phyloP scores from a whole-genome alignment of 1,140 invertebrate genomes.

The Goniozus legneri region DNA sequence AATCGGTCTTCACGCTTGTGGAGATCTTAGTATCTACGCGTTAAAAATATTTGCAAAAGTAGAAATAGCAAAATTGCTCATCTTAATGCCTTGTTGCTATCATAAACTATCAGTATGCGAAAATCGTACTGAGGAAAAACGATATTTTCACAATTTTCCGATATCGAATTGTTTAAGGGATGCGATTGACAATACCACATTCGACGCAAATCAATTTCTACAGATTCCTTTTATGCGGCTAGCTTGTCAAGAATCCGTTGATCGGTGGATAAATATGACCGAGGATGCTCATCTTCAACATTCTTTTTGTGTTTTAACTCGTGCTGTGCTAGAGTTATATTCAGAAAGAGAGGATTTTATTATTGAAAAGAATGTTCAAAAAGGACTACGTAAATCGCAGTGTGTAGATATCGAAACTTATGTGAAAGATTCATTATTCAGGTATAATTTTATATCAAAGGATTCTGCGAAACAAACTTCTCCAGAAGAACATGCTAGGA shows the following conservation, averaged over 20 bases:
- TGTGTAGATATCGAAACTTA: slow-evolving; percentile 55
- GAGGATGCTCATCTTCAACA: slow-evolving; percentile 48
- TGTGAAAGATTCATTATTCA: slow-evolving; percentile 45
- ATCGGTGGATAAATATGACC: slow-evolving; percentile 49
- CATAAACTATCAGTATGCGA: slow-evolving; percentile 62
- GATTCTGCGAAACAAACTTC: not conserved
- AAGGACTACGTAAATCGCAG: slow-evolving; percentile 56
- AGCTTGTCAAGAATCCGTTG: slow-evolving; percentile 58
- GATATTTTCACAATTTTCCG: slow-evolving; percentile 64
- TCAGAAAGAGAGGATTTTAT: slow-evolving; percentile 54
- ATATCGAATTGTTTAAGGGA: slow-evolving; percentile 53
- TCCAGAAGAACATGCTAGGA: not conserved
- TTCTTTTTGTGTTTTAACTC: slow-evolving; percentile 58
- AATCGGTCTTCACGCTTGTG: slow-evolving; percentile 79
- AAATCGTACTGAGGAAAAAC: slow-evolving; percentile 20
- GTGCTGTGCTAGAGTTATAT: slow-evolving; percentile 61
- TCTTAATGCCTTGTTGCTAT: slow-evolving; percentile 83
- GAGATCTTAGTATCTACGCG: slow-evolving; percentile 72
- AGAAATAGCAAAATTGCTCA: slow-evolving; percentile 57
- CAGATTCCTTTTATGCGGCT: slow-evolving; percentile 64
- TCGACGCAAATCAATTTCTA: slow-evolving; percentile 46
- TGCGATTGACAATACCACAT: slow-evolving; percentile 35
- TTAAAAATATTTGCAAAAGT: slow-evolving; percentile 69
- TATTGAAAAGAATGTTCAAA: slow-evolving; percentile 57
- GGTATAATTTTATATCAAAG: slow-evolving; percentile 25